These are phyloP conservation scores for Odobenus rosmarus DNA, from an alignment of 2,113 vertebrate species.

Conservation along the genomic window DNA sequence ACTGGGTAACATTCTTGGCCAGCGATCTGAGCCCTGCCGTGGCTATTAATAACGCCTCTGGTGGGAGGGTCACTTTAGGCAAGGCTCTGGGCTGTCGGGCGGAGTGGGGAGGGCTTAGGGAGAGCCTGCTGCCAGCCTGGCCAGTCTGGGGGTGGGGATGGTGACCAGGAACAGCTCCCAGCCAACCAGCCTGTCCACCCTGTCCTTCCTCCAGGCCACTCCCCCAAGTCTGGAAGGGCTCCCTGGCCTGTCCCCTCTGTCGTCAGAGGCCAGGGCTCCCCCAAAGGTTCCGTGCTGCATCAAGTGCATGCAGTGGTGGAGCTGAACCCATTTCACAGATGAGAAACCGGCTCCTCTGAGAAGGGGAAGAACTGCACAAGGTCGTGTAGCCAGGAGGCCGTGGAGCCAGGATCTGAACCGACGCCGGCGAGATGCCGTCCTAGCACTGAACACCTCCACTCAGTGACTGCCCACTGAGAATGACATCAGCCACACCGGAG, in stretches of 20 bases:
- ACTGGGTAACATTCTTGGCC: slow-evolving; percentile 79
- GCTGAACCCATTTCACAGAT: not conserved
- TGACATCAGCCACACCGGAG: accelerated
- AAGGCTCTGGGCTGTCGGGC: slow-evolving; percentile 47
- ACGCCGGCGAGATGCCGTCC: accelerated
- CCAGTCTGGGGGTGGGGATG: not conserved
- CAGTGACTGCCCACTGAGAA: not conserved
- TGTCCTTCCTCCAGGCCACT: slow-evolving; percentile 69
- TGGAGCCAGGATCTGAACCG: not conserved
- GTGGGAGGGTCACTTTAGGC: slow-evolving; percentile 59
- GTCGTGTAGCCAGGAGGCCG: not conserved
- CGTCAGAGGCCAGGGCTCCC: accelerated
- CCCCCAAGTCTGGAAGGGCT: not conserved
- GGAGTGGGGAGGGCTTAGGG: slow-evolving; percentile 17
- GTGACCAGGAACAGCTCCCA: not conserved
- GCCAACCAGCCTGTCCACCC: slow-evolving; percentile 62
- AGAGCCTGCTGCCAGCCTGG: not conserved
- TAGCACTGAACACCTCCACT: not conserved
- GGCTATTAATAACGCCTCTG: slow-evolving; percentile 75
- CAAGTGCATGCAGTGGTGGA: not conserved
- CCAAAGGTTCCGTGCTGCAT: not conserved
- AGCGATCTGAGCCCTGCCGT: not conserved
- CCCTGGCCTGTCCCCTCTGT: not conserved
- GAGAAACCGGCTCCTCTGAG: not conserved
- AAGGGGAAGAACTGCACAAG: not conserved